Conservation (phyloP, 2,888 invertebrate genomes). For the Ferdinandea cuprea region DNA sequence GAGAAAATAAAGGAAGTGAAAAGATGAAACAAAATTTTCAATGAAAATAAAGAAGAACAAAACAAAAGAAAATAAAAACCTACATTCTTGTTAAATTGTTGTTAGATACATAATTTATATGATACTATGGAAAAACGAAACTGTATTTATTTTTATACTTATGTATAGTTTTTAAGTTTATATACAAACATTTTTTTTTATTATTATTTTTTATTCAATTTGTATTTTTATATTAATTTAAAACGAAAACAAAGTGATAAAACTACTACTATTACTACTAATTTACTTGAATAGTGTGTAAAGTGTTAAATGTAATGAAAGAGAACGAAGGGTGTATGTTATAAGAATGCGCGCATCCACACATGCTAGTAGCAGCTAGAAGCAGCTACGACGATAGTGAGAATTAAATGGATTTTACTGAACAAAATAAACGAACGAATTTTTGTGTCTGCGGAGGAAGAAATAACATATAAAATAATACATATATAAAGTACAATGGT, state of each 20-base stretch:
- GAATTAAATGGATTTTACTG: constrained; percentile 56
- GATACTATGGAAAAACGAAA: constrained; percentile 66
- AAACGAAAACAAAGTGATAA: constrained; percentile 73
- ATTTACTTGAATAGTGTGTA: constrained; percentile 61
- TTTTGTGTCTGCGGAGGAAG: constrained; percentile 45
- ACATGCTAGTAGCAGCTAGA: constrained; percentile 59
- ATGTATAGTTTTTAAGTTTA: constrained; percentile 66
- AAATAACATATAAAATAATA: constrained; percentile 13
- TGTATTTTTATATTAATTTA: constrained; percentile 74
- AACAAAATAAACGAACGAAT: constrained; percentile 21
- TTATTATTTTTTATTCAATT: constrained; percentile 59
- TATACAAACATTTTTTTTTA: constrained; percentile 46
- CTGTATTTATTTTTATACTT: constrained; percentile 74
- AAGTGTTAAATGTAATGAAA: constrained; percentile 41
- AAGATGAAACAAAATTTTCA: constrained; percentile 68
- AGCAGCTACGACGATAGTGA: constrained; percentile 33
- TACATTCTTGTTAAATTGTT: constrained; percentile 74
- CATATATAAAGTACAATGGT: constrained; percentile 70
- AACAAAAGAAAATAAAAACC: constrained; percentile 44
- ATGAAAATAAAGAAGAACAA: constrained; percentile 41
- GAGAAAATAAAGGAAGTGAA: constrained; percentile 72
- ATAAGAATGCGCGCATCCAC: constrained; percentile 66
- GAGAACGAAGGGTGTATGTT: constrained; percentile 13
- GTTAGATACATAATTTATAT: constrained; percentile 74
- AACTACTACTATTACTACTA: constrained; percentile 69